Conservation (phyloP, 2,113 vertebrate genomes). For the Protobothrops flavoviridis region DNA sequence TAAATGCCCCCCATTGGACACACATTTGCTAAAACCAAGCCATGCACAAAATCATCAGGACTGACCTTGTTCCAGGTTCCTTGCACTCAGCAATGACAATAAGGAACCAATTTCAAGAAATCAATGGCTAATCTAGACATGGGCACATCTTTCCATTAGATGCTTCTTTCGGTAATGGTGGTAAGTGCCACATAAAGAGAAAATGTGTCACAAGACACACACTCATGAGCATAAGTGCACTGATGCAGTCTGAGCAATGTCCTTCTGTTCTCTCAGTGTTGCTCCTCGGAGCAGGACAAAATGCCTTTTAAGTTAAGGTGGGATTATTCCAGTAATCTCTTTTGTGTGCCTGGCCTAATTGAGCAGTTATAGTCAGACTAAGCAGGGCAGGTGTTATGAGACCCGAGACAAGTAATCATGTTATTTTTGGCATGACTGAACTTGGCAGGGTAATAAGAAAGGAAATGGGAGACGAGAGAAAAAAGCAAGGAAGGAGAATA, state of each 20-base stretch:
- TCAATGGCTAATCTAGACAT: neutral
- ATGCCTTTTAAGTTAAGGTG: neutral
- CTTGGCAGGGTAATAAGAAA: slow-evolving; percentile 61
- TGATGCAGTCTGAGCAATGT: neutral
- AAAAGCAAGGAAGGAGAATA: neutral
- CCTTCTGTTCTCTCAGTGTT: neutral
- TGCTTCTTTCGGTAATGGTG: no score
- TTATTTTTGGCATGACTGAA: slow-evolving; percentile 74
- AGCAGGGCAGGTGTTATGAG: slow-evolving; percentile 53
- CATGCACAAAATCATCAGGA: neutral
- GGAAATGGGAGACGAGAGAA: neutral
- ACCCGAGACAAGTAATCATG: slow-evolving; percentile 59
- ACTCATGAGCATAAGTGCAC: neutral
- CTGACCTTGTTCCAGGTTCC: neutral
- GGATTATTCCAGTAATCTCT: neutral
- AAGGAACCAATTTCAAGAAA: neutral
- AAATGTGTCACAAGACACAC: neutral
- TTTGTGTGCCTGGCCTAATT: slow-evolving; percentile 46
- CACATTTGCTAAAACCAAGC: neutral
- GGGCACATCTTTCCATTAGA: neutral
- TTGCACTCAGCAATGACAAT: neutral
- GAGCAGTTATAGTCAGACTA: slow-evolving; percentile 54
- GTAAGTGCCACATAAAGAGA: neutral
- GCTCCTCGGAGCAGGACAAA: neutral
- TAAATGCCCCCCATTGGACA: neutral